Evolutionary conservation across 1,140 invertebrate species (phyloP), one percentile per base, ranked within the genome.

Genomic region (Colletes latitarsis): DNA sequence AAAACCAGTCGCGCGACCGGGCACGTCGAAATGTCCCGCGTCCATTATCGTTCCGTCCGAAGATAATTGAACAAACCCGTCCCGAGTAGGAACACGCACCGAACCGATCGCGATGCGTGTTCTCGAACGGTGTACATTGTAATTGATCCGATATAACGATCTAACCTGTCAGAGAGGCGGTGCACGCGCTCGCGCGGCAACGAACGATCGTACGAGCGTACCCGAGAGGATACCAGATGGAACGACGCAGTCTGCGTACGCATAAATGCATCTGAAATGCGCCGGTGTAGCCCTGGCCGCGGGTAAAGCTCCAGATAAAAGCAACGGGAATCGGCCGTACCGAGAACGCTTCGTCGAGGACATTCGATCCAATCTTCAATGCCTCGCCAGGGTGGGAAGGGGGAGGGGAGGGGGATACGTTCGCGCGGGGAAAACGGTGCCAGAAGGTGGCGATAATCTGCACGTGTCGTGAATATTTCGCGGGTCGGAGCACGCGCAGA

Each of bases 321-420:
- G 67, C 39, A 76, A 63, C 55, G 73, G 72, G 73, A 84, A 67
- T 64, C 79, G 79, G 62, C 68, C 68, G 77, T 87, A 87, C 87
- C 79, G 66, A 69, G 87, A 88, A 88, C 77, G 87, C 87, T 66
- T 82, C 71, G 68, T 78, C 60, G 82, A 55, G 77, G 87, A 88
- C 79, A 88, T 88, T 88, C 87, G 86, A 88, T 88, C 87, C 86
- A 86, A 88, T 82, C 86, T 88, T 46, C 83, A 63, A 78, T 73
- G 76, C 63, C 77, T 63, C 46, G 62, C 19, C 46, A 39, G 43
- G 30, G n/a, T n/a, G n/a, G 30, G 30, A 30, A 30, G 30, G 30
- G 30, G 30, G 30, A 30, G 30, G 30, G 30, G 30, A 2, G 30
- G 30, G 30, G 58, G 41, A 17, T 52, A 39, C 49, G 58, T 60